phyloP scores from a whole-genome alignment of 1,140 invertebrate genomes.

The Zophobas morio region DNA sequence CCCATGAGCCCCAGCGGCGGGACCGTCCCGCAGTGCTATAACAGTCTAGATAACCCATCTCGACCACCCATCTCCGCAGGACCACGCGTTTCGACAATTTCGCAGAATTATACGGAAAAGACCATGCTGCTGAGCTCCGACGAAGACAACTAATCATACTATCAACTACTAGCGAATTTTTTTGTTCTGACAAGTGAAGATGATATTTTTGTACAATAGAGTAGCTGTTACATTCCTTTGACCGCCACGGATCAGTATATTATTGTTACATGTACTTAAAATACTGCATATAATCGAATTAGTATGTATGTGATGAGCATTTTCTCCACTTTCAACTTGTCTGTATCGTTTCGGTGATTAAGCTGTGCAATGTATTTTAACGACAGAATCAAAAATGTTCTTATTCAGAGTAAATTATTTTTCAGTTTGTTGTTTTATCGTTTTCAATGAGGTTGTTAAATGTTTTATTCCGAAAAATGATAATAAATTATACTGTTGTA shows the following conservation, averaged over 20 bases:
- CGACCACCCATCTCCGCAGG: slow-evolving; percentile 72
- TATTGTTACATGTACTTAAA: slow-evolving; percentile 46
- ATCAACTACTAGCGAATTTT: slow-evolving; percentile 40
- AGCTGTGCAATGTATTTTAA: neutral
- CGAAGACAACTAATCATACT: slow-evolving; percentile 84
- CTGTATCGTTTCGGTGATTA: slow-evolving; percentile 5
- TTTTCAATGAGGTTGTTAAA: slow-evolving; percentile 35
- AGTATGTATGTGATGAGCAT: slow-evolving; percentile 22
- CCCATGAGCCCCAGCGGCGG: slow-evolving; percentile 67
- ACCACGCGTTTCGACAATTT: slow-evolving; percentile 84
- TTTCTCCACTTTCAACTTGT: slow-evolving; percentile 4
- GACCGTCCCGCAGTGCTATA: slow-evolving; percentile 62
- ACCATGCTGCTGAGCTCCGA: slow-evolving; percentile 96
- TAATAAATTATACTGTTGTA: slow-evolving; percentile 32
- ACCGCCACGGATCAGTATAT: slow-evolving; percentile 30
- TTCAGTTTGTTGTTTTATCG: slow-evolving; percentile 37
- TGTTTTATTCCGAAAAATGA: slow-evolving; percentile 36
- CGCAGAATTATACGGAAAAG: slow-evolving; percentile 93
- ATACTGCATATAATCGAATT: slow-evolving; percentile 36
- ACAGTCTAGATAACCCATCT: slow-evolving; percentile 66
- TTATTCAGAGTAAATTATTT: slow-evolving; percentile 26
- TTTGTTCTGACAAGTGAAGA: slow-evolving; percentile 40
- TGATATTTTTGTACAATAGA: slow-evolving; percentile 47
- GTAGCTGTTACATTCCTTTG: slow-evolving; percentile 42
- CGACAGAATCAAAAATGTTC: slow-evolving; percentile 18